phyloP scores from a whole-genome alignment of 2,113 vertebrate species.

The Clinocottus analis region DNA sequence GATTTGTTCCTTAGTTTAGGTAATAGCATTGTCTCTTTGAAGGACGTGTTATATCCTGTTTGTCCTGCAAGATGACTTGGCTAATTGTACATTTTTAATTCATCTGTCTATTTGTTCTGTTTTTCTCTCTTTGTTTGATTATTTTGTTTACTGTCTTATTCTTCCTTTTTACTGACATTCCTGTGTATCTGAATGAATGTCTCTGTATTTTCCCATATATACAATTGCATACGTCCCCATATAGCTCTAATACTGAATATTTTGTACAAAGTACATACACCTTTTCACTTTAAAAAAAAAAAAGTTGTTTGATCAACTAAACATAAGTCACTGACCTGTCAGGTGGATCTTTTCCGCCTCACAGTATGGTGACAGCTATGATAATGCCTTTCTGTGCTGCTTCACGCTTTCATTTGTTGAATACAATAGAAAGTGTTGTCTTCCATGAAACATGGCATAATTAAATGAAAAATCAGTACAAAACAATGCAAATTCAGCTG shows the following conservation, averaged over 20 bases:
- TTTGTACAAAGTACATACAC: background rate
- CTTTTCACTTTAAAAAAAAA: background rate
- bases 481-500: background rate
- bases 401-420: background rate
- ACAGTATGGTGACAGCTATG: slow-evolving; percentile 14
- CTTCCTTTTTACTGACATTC: background rate
- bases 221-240: background rate
- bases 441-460: background rate
- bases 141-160: background rate
- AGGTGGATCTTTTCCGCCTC: background rate
- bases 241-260: background rate
- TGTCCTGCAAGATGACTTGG: slow-evolving; percentile 23
- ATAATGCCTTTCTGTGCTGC: background rate
- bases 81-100: background rate
- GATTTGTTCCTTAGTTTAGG: slow-evolving; percentile 23
- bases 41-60: slow-evolving; percentile 57
- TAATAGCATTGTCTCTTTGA: slow-evolving; percentile 62
- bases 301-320: background rate
- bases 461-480: background rate
- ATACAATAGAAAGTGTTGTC: background rate
- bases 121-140: background rate
- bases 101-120: background rate
- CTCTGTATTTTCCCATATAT: background rate
- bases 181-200: background rate
- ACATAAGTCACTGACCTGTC: background rate